Percentiles rank a stretch among this genome's conserved stretches.
phyloP scores from a whole-genome alignment of 23 tunicate genomes.

The Botrylloides violaceus region DNA sequence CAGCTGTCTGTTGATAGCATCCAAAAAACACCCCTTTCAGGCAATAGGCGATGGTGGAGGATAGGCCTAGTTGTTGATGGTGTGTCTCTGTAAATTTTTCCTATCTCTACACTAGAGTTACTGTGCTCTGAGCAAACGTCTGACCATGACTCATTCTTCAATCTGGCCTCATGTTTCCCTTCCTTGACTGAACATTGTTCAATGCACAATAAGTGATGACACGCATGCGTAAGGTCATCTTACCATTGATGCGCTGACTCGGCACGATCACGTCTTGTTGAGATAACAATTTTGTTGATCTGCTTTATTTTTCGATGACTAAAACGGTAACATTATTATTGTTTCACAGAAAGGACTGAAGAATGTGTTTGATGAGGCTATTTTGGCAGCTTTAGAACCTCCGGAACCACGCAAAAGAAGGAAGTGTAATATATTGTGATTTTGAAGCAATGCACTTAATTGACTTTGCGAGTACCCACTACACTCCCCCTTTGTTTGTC shows the following conservation, averaged over 20 bases:
- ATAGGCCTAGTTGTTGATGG: no score
- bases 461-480: background rate
- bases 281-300: background rate
- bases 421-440: conserved; percentile 61
- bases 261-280: background rate
- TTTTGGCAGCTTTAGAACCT: conserved; percentile 95
- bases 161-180: background rate
- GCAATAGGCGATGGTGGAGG: no score
- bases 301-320: background rate
- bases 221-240: background rate
- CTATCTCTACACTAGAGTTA: no score
- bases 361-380: conserved; percentile 99
- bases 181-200: background rate
- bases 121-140: no score
- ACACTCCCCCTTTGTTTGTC: background rate
- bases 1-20: no score
- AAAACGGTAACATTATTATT: background rate
- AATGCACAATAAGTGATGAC: background rate
- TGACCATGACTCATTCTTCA: background rate
- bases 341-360: conserved; percentile 86
- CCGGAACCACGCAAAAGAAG: conserved; percentile 49
- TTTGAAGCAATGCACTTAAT: conserved; percentile 20
- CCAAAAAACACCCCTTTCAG: no score
- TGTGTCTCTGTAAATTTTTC: no score
- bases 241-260: background rate